Evolutionary conservation across 1,140 invertebrate species (phyloP), one percentile per base, ranked within the genome.

Genomic region (Anagrus nilaparvatae): DNA sequence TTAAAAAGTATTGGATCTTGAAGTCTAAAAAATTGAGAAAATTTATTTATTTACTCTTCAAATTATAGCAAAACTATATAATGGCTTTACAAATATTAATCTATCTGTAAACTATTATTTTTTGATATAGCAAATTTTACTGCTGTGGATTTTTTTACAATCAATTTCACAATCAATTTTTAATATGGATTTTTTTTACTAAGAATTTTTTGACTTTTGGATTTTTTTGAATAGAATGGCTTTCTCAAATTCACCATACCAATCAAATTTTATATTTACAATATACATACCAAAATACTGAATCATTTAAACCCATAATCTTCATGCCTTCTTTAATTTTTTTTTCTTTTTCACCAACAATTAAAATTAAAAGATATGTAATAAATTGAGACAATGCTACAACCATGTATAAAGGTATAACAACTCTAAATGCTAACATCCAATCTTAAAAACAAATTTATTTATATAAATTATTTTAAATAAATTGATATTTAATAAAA

Each of bases 271-370:
- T 16, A 33, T 20, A 1, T 16, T 40, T 23, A 4, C 2, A 9
- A 21, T 2, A 10, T 30, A 10, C 65, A 72, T 60, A 87, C 87
- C 86, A 91, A 67, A 87, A 89, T 20, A 85, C 80, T 3, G 81
- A 82, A 67, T 87, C 84, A 44, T 76, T 77, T 5, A 90, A 58
- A 3, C 87, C 87, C 83, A 90, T 88, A 50, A 90, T 88, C 63
- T 82, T 80, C 82, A 92, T 85, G 12, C 82, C 82, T 59, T 89
- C 87, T 56, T 86, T 81, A 33, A 89, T 86, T 59, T 87, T 87
- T 47, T 81, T 84, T 61, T 90, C 86, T 55, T 92, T 92, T 58
- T 92, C 87, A 3, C 82, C 81, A 0, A 92, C 84, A 32, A 92
- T 81, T 27, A 85, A 69, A 57, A 87, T 84, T 31, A 87, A 67